Conservation (phyloP, 2,888 invertebrate genomes). For the Sialis fuliginosa region DNA sequence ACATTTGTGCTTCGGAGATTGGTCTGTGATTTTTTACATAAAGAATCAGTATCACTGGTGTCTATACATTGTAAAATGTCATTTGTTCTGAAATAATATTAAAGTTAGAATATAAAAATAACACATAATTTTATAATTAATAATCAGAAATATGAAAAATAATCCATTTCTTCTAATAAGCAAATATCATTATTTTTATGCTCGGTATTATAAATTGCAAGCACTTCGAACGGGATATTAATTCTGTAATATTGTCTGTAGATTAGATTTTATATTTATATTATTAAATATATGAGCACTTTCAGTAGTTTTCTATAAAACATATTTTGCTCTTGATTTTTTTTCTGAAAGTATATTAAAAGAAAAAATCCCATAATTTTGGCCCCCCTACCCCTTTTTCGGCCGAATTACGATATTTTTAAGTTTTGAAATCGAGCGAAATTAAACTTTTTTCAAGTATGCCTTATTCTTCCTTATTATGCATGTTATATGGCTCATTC, state of each 20-base stretch:
- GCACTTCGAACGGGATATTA: background rate
- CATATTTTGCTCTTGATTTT: too few relatives aligned
- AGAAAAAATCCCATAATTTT: too few relatives aligned
- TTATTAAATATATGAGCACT: too few relatives aligned
- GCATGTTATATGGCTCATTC: too few relatives aligned
- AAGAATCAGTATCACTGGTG: conserved; percentile 5
- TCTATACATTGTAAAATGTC: conserved; percentile 5
- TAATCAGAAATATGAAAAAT: background rate
- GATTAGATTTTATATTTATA: too few relatives aligned
- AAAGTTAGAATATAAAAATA: background rate
- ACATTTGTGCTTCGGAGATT: conserved; percentile 3
- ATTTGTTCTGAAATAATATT: conserved; percentile 2
- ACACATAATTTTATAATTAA: background rate
- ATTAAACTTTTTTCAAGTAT: too few relatives aligned
- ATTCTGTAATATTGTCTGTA: too few relatives aligned
- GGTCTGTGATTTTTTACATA: conserved; percentile 6
- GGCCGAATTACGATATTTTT: background rate
- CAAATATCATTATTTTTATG: too few relatives aligned
- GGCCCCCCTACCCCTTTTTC: too few relatives aligned
- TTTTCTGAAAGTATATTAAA: too few relatives aligned
- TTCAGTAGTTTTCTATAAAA: too few relatives aligned
- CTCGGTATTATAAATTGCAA: background rate
- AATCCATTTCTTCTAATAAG: background rate
- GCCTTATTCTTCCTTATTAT: too few relatives aligned
- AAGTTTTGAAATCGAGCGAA: background rate